These are phyloP conservation scores for Asbolus verrucosus DNA, from an alignment of 1,140 invertebrate species.

Conservation along the genomic window DNA sequence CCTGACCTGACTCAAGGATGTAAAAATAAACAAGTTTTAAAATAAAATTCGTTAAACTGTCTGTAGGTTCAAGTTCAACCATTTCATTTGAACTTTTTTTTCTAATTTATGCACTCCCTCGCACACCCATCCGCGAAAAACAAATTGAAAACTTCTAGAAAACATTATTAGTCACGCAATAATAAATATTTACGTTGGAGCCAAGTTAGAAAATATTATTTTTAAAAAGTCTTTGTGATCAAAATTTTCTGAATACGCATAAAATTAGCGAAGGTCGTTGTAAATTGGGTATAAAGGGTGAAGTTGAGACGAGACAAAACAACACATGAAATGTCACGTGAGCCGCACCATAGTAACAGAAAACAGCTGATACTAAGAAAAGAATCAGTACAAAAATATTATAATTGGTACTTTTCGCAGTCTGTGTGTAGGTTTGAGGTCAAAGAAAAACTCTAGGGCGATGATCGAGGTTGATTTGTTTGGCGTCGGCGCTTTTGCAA, in stretches of 20 bases:
- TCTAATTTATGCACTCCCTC: constrained; percentile 1
- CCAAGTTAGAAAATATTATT: neutral
- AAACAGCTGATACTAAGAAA: constrained; percentile 29
- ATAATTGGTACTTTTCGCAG: constrained; percentile 31
- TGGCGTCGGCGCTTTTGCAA: constrained; percentile 6
- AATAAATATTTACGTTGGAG: constrained; percentile 13
- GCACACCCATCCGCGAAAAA: constrained; percentile 8
- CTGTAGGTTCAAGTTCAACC: constrained; percentile 40
- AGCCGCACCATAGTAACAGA: constrained; percentile 3
- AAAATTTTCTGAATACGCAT: constrained; percentile 18
- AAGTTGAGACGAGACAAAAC: neutral
- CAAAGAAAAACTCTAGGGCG: constrained; percentile 40
- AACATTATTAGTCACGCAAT: constrained; percentile 35
- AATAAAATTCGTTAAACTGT: constrained; percentile 32
- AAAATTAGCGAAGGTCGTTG: constrained; percentile 9
- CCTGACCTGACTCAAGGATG: constrained; percentile 22
- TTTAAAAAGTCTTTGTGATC: constrained; percentile 1
- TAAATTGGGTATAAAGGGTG: neutral
- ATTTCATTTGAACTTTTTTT: constrained; percentile 28
- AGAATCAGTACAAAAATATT: constrained; percentile 33
- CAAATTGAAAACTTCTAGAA: constrained; percentile 18
- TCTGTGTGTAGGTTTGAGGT: constrained; percentile 43
- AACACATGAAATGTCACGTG: neutral
- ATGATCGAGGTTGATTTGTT: constrained; percentile 38
- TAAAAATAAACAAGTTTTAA: constrained; percentile 35